Evolutionary conservation across 2,888 invertebrate species (phyloP), one percentile per base, ranked within the genome.

Genomic region (Marronus borbonicus): DNA sequence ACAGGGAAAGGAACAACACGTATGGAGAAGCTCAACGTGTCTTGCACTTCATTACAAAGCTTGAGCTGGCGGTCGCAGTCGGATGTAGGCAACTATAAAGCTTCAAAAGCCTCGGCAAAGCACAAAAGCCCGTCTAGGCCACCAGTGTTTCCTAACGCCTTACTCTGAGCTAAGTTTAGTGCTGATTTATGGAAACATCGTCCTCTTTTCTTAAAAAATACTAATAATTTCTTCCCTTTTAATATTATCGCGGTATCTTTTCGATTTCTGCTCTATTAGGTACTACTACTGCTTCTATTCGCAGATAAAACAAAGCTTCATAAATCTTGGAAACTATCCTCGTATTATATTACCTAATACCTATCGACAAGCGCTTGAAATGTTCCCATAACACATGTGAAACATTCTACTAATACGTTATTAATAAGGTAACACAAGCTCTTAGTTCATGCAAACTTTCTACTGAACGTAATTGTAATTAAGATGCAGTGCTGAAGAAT

Each of bases 151-250:
- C 82, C 84, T 83, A 80, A 81, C 81, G 85, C 83, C 85, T 85
- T 83, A 84, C 83, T 81, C 81, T 82, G 81, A 84, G 84, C 83
- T 84, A 85, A 83, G 83, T 84, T 85, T 85, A 82, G 82, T 82
- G 83, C 84, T 85, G 86, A 86, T 86, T 86, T 86, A 86, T 86
- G 85, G 85, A 85, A 86, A 86, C 82, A 82, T 81, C 80, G 80
- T 77, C 66, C 76, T 66, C 74, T 70, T 58, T 60, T 74, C 58
- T 74, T 24, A 62, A 24, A n/a, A 60, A 74, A 49, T 74, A 28
- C 44, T 24, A 74, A 74, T 74, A 36, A 65, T 44, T 65, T 58
- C 20, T 44, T 36, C 44, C 39, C 17, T 39, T 36, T 17, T 39
- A 65, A 36, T 65, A 65, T 65, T 36, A 65, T 65, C 36, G 12